Evolutionary conservation across 2,888 invertebrate genomes (phyloP), one percentile per base, ranked within the genome.

Genomic region (Cerceris ruficornis): DNA sequence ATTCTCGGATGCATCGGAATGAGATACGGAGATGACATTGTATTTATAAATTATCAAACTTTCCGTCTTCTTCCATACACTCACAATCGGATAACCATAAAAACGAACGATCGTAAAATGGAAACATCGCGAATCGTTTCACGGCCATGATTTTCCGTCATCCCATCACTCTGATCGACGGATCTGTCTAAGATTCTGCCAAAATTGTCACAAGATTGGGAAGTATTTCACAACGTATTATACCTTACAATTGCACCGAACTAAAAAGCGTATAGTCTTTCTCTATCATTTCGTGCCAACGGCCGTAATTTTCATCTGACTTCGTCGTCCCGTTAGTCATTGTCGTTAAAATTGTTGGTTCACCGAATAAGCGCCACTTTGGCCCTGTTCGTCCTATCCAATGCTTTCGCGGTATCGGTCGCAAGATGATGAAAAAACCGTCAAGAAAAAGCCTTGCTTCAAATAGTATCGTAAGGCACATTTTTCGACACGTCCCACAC

Each of bases 401-500:
- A 77, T 55, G 50, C 61, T 50, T 41, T 64, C 28, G 15, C 55
- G 43, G 6, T 50, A 9, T 57, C 42, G 9, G 28, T 46, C n/a
- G 15, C 14, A 50, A 54, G 49, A 49, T 54, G 14, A 59, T 42
- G 17, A 41, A 43, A 28, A 39, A 39, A 65, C 43, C 49, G 61
- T 75, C 65, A 42, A 28, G n/a, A 11, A 49, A 69, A 74, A 85
- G 75, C 67, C 76, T 83, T 76, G 69, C 80, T 81, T 86, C 80
- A 75, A 84, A 82, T 82, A 82, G 79, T 85, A 87, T 88, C 83
- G 85, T 89, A 89, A 89, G 89, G 89, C 89, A 89, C 89, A 89
- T 88, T 87, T 28, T 86, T 87, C 77, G 81, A 86, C 82, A 86
- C 82, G 81, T 82, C 79, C 80, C 82, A 69, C 77, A 75, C 79